Conservation (phyloP, 2,797 vertebrate species). For the Pipistrellus kuhlii region DNA sequence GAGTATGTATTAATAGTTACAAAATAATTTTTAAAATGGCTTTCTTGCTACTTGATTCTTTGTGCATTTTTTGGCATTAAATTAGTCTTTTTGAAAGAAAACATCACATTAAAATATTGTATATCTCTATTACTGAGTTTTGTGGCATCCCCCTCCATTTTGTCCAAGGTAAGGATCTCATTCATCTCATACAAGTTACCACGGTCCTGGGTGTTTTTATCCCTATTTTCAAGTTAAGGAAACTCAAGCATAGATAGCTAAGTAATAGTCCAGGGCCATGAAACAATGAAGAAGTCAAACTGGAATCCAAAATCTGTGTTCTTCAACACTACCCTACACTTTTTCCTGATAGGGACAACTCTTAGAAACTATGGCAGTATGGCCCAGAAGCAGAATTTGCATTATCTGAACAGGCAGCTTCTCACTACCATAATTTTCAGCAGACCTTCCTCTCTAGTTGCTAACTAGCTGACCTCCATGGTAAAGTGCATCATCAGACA, state of each 20-base stretch:
- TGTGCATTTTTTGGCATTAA: background rate
- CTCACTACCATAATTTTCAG: background rate
- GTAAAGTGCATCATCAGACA: background rate
- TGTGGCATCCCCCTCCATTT: background rate
- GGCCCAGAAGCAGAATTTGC: background rate
- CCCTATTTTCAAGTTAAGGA: background rate
- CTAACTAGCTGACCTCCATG: accelerated
- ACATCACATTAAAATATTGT: background rate
- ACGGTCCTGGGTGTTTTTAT: background rate
- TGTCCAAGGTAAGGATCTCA: background rate
- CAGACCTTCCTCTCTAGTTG: background rate
- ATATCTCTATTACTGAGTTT: background rate
- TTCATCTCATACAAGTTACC: background rate
- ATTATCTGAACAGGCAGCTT: background rate
- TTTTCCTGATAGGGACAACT: background rate
- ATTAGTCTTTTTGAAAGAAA: background rate
- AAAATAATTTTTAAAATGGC: background rate
- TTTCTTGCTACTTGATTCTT: constrained; percentile 32
- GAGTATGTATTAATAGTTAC: background rate
- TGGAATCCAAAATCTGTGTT: background rate
- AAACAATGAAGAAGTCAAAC: background rate
- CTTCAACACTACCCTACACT: background rate
- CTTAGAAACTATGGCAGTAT: background rate
- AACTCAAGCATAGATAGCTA: background rate
- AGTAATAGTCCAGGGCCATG: background rate